These are phyloP conservation scores for Hemaris fuciformis DNA, from an alignment of 2,888 invertebrate species.

Conservation along the genomic window DNA sequence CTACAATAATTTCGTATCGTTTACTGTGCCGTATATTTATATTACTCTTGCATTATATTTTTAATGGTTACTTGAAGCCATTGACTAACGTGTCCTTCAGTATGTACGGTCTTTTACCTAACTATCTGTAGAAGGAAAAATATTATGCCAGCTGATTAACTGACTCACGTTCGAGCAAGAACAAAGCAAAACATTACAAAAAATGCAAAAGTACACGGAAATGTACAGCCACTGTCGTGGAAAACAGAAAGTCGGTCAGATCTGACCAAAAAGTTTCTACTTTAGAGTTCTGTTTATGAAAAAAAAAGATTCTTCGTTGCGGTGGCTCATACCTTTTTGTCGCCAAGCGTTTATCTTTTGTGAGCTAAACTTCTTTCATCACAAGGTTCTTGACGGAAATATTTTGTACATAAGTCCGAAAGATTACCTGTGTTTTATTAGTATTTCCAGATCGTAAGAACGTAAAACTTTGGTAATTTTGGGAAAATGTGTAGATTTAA, in stretches of 20 bases:
- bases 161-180: not conserved
- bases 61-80: too few relatives aligned
- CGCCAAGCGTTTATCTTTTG: conserved; percentile 41
- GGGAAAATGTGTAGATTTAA: not conserved
- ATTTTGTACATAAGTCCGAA: not conserved
- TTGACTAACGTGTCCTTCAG: too few relatives aligned
- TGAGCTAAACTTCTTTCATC: conserved; percentile 17
- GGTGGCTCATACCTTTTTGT: conserved; percentile 28
- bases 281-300: conserved; percentile 38
- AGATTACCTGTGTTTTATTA: not conserved
- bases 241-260: conserved; percentile 54
- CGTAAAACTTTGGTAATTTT: too few relatives aligned
- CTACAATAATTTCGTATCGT: too few relatives aligned
- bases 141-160: not conserved
- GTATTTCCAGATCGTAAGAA: not conserved
- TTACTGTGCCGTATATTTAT: too few relatives aligned
- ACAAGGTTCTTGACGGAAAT: not conserved
- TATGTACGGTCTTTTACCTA: too few relatives aligned
- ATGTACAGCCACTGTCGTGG: conserved; percentile 45
- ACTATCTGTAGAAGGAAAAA: not conserved
- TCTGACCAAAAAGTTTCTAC: conserved; percentile 46
- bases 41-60: too few relatives aligned
- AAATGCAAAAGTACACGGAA: conserved; percentile 23
- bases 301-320: conserved; percentile 25
- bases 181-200: conserved; percentile 5